Evolutionary conservation across 2,113 vertebrate species (phyloP).

Genomic region (Scopus umbretta): DNA sequence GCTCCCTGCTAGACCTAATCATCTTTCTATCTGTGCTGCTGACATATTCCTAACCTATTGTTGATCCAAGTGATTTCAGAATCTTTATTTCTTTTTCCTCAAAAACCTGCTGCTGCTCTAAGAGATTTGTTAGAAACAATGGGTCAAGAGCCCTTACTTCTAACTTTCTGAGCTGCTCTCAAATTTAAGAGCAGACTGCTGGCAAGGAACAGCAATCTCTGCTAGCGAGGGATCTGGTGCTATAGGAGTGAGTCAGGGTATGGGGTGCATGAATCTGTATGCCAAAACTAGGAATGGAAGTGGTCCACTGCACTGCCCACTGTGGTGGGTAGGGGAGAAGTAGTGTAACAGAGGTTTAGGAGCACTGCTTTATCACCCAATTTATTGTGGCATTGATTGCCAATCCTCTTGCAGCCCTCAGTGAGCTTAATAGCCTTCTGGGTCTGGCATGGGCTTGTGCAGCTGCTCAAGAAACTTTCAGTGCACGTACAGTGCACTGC

Average conservation of each 20-base stretch:
- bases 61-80: not conserved
- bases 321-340: not conserved
- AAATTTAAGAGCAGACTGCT: not conserved
- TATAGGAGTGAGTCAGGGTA: not conserved
- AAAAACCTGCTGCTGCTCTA: not conserved
- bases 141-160: not conserved
- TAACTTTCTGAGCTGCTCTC: not conserved
- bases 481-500: not conserved
- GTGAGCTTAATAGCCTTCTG: not conserved
- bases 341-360: not conserved
- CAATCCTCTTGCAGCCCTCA: not conserved
- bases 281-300: not conserved
- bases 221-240: not conserved
- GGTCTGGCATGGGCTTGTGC: accelerated
- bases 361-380: not conserved
- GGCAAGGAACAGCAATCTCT: not conserved
- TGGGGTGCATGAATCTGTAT: accelerated
- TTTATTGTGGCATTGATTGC: not conserved
- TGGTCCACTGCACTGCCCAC: not conserved
- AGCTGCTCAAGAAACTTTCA: not conserved
- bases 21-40: not conserved
- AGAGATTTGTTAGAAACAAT: not conserved
- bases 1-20: not conserved
- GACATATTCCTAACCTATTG: not conserved
- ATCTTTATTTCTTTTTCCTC: not conserved